phyloP scores from a whole-genome alignment of 1,140 invertebrate genomes.

The Mamestra configurata region DNA sequence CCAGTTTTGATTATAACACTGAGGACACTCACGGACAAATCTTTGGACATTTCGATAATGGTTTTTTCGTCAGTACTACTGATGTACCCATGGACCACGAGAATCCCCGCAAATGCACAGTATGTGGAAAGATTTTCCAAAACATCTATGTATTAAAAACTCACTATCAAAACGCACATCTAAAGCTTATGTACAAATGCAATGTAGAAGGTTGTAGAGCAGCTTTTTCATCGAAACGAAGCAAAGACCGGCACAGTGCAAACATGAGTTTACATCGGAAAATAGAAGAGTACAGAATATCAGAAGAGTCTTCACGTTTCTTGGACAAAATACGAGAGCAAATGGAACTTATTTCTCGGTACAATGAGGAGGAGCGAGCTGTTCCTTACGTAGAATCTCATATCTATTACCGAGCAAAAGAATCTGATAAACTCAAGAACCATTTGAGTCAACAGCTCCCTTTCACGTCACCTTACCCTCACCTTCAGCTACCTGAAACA shows the following conservation, averaged over 20 bases:
- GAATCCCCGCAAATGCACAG: slow-evolving; percentile 95
- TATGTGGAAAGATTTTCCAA: slow-evolving; percentile 97
- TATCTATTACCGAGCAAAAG: slow-evolving; percentile 79
- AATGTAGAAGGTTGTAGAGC: slow-evolving; percentile 98
- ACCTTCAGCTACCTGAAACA: slow-evolving; percentile 80
- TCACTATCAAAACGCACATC: slow-evolving; percentile 98
- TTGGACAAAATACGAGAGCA: slow-evolving; percentile 89
- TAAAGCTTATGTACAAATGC: slow-evolving; percentile 98
- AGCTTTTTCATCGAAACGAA: slow-evolving; percentile 97
- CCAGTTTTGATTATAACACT: slow-evolving; percentile 88
- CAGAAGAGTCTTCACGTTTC: slow-evolving; percentile 76
- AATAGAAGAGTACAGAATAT: slow-evolving; percentile 85
- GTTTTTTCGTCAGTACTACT: slow-evolving; percentile 91
- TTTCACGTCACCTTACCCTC: slow-evolving; percentile 75
- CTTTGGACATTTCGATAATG: slow-evolving; percentile 92
- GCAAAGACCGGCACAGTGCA: slow-evolving; percentile 96
- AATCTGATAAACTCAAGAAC: slow-evolving; percentile 75
- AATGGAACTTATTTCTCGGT: slow-evolving; percentile 92
- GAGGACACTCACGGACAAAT: slow-evolving; percentile 89
- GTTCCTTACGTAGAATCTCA: slow-evolving; percentile 87
- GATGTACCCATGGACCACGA: slow-evolving; percentile 94
- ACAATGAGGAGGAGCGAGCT: slow-evolving; percentile 91
- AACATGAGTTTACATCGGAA: slow-evolving; percentile 97
- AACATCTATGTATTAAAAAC: slow-evolving; percentile 98
- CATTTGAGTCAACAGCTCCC: slow-evolving; percentile 72